Conservation (phyloP, 2,888 invertebrate genomes). For the Tiphia femorata region DNA sequence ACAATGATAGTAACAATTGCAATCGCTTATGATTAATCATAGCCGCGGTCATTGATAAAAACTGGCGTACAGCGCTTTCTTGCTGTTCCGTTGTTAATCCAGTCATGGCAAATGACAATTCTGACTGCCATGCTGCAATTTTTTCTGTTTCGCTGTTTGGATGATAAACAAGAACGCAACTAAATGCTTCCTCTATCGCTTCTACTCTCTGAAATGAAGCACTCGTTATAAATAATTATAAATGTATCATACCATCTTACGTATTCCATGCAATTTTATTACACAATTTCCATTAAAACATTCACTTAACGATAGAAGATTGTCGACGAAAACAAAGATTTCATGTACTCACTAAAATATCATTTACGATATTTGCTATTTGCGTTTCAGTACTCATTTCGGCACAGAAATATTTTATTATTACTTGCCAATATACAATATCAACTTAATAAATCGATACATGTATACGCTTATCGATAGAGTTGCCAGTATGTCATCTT, state of each 20-base stretch:
- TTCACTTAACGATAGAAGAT: too few relatives aligned
- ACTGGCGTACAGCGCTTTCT: conserved; percentile 82
- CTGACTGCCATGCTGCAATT: conserved; percentile 77
- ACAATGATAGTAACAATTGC: conserved; percentile 80
- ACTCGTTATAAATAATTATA: conserved; percentile 73
- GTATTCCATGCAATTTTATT: not conserved
- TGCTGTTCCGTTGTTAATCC: conserved; percentile 79
- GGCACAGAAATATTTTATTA: not conserved
- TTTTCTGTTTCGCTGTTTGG: conserved; percentile 79
- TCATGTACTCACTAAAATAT: conserved; percentile 74
- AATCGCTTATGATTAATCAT: conserved; percentile 82
- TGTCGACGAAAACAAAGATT: too few relatives aligned
- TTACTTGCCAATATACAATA: not conserved
- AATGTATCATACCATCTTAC: not conserved
- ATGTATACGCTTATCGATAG: too few relatives aligned
- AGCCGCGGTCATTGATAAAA: conserved; percentile 79
- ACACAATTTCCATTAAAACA: not conserved
- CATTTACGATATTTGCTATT: conserved; percentile 76
- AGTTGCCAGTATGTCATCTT: too few relatives aligned
- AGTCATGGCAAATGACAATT: conserved; percentile 77
- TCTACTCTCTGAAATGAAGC: conserved; percentile 81
- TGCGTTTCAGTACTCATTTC: conserved; percentile 74
- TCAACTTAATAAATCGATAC: too few relatives aligned
- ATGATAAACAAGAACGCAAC: conserved; percentile 86
- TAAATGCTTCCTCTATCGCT: conserved; percentile 90